Conservation (phyloP, 1,140 invertebrate genomes). For the Drosophila lacertosa region DNA sequence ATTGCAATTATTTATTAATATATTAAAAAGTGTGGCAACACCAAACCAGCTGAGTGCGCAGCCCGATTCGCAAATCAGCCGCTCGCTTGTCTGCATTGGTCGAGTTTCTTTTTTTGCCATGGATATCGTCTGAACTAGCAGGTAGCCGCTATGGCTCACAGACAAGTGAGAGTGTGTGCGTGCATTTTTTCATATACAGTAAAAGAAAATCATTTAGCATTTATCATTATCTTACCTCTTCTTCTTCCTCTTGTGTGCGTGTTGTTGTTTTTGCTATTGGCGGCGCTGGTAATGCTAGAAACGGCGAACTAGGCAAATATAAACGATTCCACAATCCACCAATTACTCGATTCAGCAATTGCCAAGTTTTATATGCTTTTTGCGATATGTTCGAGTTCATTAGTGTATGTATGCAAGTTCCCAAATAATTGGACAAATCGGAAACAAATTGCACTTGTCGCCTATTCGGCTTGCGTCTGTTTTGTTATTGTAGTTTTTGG, state of each 20-base stretch:
- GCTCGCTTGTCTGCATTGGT: neutral
- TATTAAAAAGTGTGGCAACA: constrained; percentile 22
- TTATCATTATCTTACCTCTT: constrained; percentile 66
- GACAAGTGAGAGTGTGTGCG: neutral
- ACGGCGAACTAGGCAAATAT: constrained; percentile 51
- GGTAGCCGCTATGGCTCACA: constrained; percentile 11
- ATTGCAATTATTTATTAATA: neutral
- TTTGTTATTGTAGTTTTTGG: constrained; percentile 47
- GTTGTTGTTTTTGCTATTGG: constrained; percentile 13
- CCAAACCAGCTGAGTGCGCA: constrained; percentile 10
- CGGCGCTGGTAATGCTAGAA: constrained; percentile 53
- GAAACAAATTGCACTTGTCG: constrained; percentile 35
- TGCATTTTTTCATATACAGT: constrained; percentile 1
- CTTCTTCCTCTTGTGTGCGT: constrained; percentile 17
- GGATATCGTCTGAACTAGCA: constrained; percentile 29
- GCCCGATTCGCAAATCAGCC: constrained; percentile 6
- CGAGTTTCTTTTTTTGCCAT: neutral
- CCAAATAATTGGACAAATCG: neutral
- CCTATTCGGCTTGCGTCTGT: constrained; percentile 6
- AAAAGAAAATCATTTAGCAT: constrained; percentile 13
- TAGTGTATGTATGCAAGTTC: constrained; percentile 30
- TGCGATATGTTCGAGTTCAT: constrained; percentile 45
- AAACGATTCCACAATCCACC: constrained; percentile 53
- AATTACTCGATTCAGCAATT: constrained; percentile 54
- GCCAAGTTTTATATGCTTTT: constrained; percentile 55